Evolutionary conservation across 2,888 invertebrate genomes (phyloP), one percentile per base, ranked within the genome.

Genomic region (Ophioninae sp.): DNA sequence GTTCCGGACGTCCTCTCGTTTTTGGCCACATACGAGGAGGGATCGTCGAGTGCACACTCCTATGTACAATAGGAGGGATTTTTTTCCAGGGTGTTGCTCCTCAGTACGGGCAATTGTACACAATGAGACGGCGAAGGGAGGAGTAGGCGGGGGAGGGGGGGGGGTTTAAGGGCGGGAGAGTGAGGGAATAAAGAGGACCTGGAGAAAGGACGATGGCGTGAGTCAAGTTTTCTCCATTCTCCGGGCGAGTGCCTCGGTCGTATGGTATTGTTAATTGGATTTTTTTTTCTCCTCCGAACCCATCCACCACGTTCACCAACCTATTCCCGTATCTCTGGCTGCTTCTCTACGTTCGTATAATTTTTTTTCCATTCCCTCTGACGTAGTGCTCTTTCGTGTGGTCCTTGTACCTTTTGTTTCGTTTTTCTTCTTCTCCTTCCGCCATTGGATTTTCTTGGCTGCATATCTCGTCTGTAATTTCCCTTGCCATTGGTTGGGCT

Each of bases 181-280:
- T 3, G 68, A 64, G 56, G 58, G 39, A 61, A 67, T 22, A 67
- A 17, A 22, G 39, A 59, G 30, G 51, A 73, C 39, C 59, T 73
- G 44, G 73, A 79, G 79, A 41, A 67, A 79, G 79, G 65, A 79
- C 65, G 65, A 72, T 79, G 59, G 73, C 59, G 67, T 67, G 79
- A 73, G 73, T 79, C 73, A 74, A 79, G 73, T 67, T 79, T 17
- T 87, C 86, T 84, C 88, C 86, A 88, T 88, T 86, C 68, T 61
- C n/a, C 37, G 41, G 39, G 22, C 68, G 65, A 87, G 87, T 87
- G 87, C 84, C 85, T 68, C 68, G 77, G 67, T 41, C 59, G 30
- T 86, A 86, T 86, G 69, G 85, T 81, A 88, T 87, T 89, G 89
- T 88, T 89, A 89, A 89, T 89, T 89, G 87, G 86, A 89, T 87